Conservation (phyloP, 1,140 invertebrate species). For the Xylocopa sonorina region DNA sequence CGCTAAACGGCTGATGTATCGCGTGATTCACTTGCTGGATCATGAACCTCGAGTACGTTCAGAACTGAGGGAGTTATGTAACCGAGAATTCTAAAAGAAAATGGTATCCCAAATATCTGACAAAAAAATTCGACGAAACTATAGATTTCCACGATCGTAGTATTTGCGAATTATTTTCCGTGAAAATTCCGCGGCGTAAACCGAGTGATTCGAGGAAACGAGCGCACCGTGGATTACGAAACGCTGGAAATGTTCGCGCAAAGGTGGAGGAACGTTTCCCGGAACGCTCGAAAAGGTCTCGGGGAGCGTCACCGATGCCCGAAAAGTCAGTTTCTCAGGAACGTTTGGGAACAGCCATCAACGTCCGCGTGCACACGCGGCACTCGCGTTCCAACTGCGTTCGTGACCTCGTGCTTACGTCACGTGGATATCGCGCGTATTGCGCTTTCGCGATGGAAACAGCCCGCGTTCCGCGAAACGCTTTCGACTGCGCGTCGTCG, state of each 20-base stretch:
- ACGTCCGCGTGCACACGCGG: neutral
- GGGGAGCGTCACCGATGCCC: neutral
- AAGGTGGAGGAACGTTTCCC: neutral
- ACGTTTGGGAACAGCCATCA: neutral
- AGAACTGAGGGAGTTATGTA: no score
- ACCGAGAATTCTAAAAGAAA: no score
- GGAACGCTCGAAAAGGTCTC: conserved; percentile 2
- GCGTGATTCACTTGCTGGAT: no score
- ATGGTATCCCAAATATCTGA: no score
- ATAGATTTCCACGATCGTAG: no score
- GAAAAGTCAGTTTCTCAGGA: conserved; percentile 8
- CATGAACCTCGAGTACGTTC: no score
- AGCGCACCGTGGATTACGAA: neutral
- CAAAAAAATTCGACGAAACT: no score
- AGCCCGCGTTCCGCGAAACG: neutral
- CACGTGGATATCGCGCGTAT: conserved; percentile 9
- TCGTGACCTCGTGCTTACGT: conserved; percentile 22
- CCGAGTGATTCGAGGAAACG: neutral
- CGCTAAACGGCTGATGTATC: no score
- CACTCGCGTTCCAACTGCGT: neutral
- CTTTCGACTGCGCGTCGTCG: neutral
- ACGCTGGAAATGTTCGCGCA: neutral
- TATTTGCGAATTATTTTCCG: no score
- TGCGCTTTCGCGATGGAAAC: conserved; percentile 21
- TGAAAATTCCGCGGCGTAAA: neutral